A percentile compares a stretch with the other conserved stretches of the same genome.
phyloP scores from a whole-genome alignment of 2,797 vertebrate species.

The Carduelis carduelis region DNA sequence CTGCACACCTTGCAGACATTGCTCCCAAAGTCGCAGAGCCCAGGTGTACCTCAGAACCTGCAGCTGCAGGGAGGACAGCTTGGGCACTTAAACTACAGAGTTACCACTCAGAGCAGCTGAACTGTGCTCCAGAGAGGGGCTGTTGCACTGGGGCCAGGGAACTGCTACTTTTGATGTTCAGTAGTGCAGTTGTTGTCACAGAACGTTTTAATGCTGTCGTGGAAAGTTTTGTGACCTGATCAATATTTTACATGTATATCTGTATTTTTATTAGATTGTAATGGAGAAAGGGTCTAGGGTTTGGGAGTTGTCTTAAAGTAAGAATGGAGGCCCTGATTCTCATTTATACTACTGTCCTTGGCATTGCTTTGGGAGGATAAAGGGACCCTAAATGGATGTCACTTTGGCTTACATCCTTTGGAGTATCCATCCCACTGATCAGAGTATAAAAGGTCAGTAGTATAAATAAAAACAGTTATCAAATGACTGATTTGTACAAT shows the following conservation, averaged over 20 bases:
- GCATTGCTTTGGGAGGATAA: not conserved
- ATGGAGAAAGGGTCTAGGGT: conserved; percentile 13
- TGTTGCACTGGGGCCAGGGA: not conserved
- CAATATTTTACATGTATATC: conserved; percentile 38
- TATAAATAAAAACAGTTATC: not conserved
- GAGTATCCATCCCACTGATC: not conserved
- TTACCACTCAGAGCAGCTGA: not conserved
- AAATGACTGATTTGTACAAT: not conserved
- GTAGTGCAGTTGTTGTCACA: not conserved
- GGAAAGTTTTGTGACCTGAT: conserved; percentile 38
- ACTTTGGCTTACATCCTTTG: not conserved
- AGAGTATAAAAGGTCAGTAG: not conserved
- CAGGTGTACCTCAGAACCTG: not conserved
- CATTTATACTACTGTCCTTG: not conserved
- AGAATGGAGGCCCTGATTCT: conserved; percentile 7
- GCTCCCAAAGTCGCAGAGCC: not conserved
- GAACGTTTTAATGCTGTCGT: conserved; percentile 5
- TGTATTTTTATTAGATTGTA: conserved; percentile 26
- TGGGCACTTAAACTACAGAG: not conserved
- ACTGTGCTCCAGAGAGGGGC: not conserved
- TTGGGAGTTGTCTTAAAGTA: not conserved
- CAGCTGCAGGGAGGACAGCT: accelerated
- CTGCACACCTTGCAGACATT: not conserved
- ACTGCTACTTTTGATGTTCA: not conserved
- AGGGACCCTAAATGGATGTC: not conserved